These are phyloP conservation scores for Pterois miles DNA, from an alignment of 2,797 vertebrate genomes.

Conservation along the genomic window DNA sequence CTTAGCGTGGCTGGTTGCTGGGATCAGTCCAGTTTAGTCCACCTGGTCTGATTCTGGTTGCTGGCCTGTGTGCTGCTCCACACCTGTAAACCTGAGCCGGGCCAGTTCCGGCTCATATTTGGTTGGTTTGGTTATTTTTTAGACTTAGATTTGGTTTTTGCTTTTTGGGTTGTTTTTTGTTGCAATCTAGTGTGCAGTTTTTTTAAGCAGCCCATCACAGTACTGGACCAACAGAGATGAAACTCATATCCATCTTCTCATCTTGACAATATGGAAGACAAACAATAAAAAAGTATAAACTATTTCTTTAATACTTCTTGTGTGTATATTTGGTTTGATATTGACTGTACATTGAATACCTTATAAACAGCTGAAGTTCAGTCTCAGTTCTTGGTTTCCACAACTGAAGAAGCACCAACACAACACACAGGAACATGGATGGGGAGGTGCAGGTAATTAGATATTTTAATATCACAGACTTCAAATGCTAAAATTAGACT, in stretches of 20 bases:
- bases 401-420: background rate
- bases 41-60: background rate
- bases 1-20: background rate
- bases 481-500: background rate
- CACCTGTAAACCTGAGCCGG: background rate
- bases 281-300: background rate
- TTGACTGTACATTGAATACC: background rate
- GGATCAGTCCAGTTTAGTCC: background rate
- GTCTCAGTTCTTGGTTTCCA: background rate
- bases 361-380: slow-evolving; percentile 30
- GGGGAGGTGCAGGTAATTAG: background rate
- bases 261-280: background rate
- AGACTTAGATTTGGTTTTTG: background rate
- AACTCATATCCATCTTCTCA: background rate
- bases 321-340: background rate
- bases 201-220: background rate
- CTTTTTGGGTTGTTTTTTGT: too few species aligned
- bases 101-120: background rate
- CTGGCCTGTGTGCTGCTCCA: too few species aligned
- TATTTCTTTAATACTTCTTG: background rate
- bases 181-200: background rate
- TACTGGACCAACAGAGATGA: background rate
- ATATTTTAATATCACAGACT: background rate
- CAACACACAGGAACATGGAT: background rate
- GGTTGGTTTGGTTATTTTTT: background rate